Percentiles rank a stretch among this genome's conserved stretches.
Conservation (phyloP, 1,140 invertebrate species). For the Temnothorax curvispinosus region DNA sequence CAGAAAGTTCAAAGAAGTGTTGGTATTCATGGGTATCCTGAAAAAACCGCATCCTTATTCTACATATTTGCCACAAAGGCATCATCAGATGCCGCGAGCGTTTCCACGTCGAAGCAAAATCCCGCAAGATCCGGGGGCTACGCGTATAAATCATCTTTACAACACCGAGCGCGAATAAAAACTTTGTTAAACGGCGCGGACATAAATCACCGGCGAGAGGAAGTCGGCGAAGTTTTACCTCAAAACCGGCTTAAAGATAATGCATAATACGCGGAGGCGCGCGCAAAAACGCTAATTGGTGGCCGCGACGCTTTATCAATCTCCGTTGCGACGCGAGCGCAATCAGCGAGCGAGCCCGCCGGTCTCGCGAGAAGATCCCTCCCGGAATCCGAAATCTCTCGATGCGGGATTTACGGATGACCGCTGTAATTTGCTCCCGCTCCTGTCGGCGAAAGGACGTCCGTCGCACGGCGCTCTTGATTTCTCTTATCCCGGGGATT, state of each 20-base stretch:
- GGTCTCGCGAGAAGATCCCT: not conserved
- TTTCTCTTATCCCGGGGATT: slow-evolving; percentile 38
- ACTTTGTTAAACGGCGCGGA: slow-evolving; percentile 51
- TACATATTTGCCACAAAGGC: not conserved
- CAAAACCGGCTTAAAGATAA: slow-evolving; percentile 43
- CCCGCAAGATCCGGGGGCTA: slow-evolving; percentile 1
- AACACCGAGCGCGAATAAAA: slow-evolving; percentile 46
- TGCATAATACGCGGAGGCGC: slow-evolving; percentile 16
- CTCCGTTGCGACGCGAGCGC: not conserved
- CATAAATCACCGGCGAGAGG: slow-evolving; percentile 45
- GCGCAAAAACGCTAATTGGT: slow-evolving; percentile 31
- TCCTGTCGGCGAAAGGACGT: not conserved
- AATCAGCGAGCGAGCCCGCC: not conserved
- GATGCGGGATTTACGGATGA: not conserved
- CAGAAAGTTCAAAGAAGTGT: not conserved
- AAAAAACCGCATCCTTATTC: slow-evolving; percentile 12
- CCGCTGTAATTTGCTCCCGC: slow-evolving; percentile 25
- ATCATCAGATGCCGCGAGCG: not conserved
- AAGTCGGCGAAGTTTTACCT: slow-evolving; percentile 40
- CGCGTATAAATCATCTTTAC: slow-evolving; percentile 55
- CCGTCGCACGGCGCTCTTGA: not conserved
- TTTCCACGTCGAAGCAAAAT: slow-evolving; percentile 24
- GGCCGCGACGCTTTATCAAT: slow-evolving; percentile 39
- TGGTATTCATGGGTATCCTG: not conserved
- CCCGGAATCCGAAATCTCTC: not conserved